These are phyloP conservation scores for Diplodus puntazzo DNA, from an alignment of 2,797 vertebrate genomes.

Conservation along the genomic window DNA sequence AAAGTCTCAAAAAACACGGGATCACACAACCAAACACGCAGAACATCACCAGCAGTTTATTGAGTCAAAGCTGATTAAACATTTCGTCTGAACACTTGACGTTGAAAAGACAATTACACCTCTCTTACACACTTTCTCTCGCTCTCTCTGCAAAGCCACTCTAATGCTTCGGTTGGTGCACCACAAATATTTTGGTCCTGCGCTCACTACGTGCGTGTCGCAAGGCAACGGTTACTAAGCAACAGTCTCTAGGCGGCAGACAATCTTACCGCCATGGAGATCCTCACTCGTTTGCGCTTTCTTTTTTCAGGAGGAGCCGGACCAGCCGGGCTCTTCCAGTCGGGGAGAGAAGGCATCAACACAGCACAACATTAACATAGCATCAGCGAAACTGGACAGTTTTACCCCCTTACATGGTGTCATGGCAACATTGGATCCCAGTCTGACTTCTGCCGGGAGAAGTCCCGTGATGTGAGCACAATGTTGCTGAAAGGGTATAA, in stretches of 20 bases:
- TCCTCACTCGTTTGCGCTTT: constrained; percentile 93
- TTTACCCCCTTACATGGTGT: constrained; percentile 41
- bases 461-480: constrained; percentile 57
- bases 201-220: constrained; percentile 68
- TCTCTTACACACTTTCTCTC: constrained; percentile 18
- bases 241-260: constrained; percentile 82
- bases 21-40: constrained; percentile 9
- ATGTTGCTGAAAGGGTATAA: constrained; percentile 73
- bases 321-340: constrained; percentile 81
- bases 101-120: constrained; percentile 26
- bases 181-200: constrained; percentile 76
- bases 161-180: constrained; percentile 56
- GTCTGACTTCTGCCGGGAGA: constrained; percentile 59
- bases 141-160: constrained; percentile 65
- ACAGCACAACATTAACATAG: constrained; percentile 76
- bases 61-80: constrained; percentile 36
- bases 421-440: constrained; percentile 61
- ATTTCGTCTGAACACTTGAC: constrained; percentile 12
- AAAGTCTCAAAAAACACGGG: not conserved
- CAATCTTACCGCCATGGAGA: constrained; percentile 93
- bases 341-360: constrained; percentile 70
- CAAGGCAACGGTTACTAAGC: constrained; percentile 83
- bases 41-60: constrained; percentile 9
- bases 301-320: constrained; percentile 86
- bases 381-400: constrained; percentile 61